These are phyloP conservation scores for Cybosia mesomella DNA, from an alignment of 2,888 invertebrate species.

Conservation along the genomic window DNA sequence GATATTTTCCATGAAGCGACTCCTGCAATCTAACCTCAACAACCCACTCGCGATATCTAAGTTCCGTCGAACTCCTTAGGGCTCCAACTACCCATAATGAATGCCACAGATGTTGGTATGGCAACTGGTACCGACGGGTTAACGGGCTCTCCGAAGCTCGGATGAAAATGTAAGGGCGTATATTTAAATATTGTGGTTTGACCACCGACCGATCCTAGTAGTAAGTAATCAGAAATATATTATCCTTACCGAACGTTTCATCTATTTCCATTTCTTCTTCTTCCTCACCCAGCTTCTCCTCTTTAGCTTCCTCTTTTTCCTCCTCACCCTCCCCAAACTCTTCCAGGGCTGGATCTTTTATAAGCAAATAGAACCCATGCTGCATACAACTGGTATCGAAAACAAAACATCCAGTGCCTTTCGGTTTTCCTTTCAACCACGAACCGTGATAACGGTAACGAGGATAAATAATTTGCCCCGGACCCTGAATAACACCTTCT, in stretches of 20 bases:
- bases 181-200: too few species aligned
- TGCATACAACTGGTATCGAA: conserved; percentile 93
- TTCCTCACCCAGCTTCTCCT: conserved; percentile 76
- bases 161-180: too few species aligned
- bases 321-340: conserved; percentile 79
- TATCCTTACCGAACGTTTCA: conserved; percentile 70
- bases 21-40: too few species aligned
- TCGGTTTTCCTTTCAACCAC: conserved; percentile 90
- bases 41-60: too few species aligned
- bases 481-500: conserved; percentile 91
- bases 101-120: too few species aligned
- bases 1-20: too few species aligned
- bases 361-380: conserved; percentile 89
- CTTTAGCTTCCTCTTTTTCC: conserved; percentile 74
- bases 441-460: conserved; percentile 90
- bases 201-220: background rate
- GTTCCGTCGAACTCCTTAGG: too few species aligned
- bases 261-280: conserved; percentile 78
- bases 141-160: too few species aligned
- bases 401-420: conserved; percentile 91
- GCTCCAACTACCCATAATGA: too few species aligned
- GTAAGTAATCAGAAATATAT: background rate
- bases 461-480: conserved; percentile 90
- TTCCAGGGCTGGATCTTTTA: conserved; percentile 83
- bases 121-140: too few species aligned